Evolutionary conservation across 2,113 vertebrate genomes (phyloP), one percentile per base, ranked within the genome.

Genomic region (Colinus virginianus): DNA sequence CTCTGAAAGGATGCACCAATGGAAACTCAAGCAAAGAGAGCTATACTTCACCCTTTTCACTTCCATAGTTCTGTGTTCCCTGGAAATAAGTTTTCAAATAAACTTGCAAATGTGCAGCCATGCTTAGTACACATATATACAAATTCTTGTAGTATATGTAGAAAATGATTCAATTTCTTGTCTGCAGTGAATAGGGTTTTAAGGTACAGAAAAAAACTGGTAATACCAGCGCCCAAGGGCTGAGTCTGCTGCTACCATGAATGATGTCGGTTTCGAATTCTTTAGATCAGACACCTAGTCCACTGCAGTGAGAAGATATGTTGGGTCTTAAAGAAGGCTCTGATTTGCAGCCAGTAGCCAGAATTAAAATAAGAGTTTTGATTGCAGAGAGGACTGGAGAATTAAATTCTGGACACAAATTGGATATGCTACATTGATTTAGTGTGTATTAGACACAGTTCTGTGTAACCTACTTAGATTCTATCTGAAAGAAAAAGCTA

Each of bases 321-420:
- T 20, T 51, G 28, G 19, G 7, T 66, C 15, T 83, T 9, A 13
- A 14, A 69, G 14, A 78, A 69, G 17, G 68, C 4, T 18, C 34
- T 28, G 14, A 46, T 45, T 51, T 3, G 6, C 88, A 69, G 32
- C 9, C 55, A 53, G 90, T n/a, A 87, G 25, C 26, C 20, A 48
- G 38, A 87, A 59, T 61, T 55, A 80, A 88, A 72, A 17, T 5
- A 42, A 42, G 7, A 3, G 13, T 78, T 96, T 92, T 72, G 40
- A 68, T 38, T 58, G 28, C 19, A 93, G 55, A 83, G 22, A 49
- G 48, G 62, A 63, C 46, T 49, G 16, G 49, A 79, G 19, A 86
- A 94, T 92, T 80, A 90, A 89, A 86, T 72, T 95, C 16, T 15
- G 19, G 76, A 53, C 18, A 7, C 45, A 91, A 67, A 67, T 78